Percentiles rank a stretch among this genome's conserved stretches.
Conservation (phyloP, 2,113 vertebrate genomes). For the Phylloscopus trochiloides region DNA sequence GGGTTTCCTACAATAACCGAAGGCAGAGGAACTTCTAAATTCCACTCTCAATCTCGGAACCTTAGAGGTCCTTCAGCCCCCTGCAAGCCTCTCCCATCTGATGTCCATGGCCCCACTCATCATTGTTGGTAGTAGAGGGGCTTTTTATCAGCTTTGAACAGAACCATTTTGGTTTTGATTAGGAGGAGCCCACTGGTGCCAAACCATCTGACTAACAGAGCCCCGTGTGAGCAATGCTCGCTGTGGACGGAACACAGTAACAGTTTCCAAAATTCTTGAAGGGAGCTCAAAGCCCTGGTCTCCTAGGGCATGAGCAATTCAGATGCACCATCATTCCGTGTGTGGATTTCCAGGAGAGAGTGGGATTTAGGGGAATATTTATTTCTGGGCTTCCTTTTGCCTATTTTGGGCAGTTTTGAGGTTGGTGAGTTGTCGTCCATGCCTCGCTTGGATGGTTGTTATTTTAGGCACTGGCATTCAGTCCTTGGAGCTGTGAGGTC, state of each 20-base stretch:
- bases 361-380: neutral
- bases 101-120: accelerated
- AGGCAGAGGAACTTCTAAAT: neutral
- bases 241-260: neutral
- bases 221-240: neutral
- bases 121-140: neutral
- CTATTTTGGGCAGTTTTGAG: neutral
- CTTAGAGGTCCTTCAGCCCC: neutral
- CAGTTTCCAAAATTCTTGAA: neutral
- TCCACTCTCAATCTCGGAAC: neutral
- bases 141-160: neutral
- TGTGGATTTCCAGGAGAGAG: neutral
- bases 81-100: neutral
- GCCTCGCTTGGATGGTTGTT: accelerated
- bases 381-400: neutral
- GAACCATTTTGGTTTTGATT: neutral
- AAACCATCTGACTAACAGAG: neutral
- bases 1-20: neutral
- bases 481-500: neutral
- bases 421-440: neutral
- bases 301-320: neutral
- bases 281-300: neutral
- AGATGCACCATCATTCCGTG: neutral
- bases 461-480: neutral
- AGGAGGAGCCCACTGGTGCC: neutral